Percentiles rank a stretch among this genome's conserved stretches.
phyloP scores from a whole-genome alignment of 2,113 vertebrate genomes.

The Xiphias gladius region DNA sequence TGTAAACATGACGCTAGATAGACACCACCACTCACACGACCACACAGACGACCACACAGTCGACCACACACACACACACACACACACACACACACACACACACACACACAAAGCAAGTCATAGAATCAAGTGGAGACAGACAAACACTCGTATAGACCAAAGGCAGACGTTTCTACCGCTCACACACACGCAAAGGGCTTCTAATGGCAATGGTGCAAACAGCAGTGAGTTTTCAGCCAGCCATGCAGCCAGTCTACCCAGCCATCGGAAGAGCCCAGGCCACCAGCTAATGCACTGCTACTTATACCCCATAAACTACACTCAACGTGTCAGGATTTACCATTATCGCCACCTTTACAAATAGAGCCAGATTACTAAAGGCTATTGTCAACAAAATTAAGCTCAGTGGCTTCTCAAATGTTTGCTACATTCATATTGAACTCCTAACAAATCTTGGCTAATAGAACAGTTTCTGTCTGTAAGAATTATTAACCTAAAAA shows the following conservation, averaged over 20 bases:
- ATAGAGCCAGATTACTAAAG: slow-evolving; percentile 33
- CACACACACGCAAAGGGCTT: slow-evolving; percentile 48
- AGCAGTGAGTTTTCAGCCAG: slow-evolving; percentile 41
- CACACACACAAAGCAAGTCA: slow-evolving; percentile 19
- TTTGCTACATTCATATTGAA: not conserved
- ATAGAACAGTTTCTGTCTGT: not conserved
- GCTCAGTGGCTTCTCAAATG: slow-evolving; percentile 2
- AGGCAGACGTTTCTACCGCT: slow-evolving; percentile 41
- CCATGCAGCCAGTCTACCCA: slow-evolving; percentile 8
- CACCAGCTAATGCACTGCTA: slow-evolving; percentile 69
- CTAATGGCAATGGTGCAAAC: slow-evolving; percentile 59
- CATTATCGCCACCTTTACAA: slow-evolving; percentile 62
- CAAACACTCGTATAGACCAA: slow-evolving; percentile 18
- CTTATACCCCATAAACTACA: slow-evolving; percentile 66
- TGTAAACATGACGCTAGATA: slow-evolving; percentile 59
- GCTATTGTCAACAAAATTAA: slow-evolving; percentile 35
- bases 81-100: not conserved
- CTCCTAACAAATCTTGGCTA: not conserved
- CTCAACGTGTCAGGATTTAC: slow-evolving; percentile 46
- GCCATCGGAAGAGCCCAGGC: slow-evolving; percentile 44
- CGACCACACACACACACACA: slow-evolving; percentile 4
- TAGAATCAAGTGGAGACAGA: slow-evolving; percentile 28
- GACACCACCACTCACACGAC: slow-evolving; percentile 23
- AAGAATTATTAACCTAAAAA: slow-evolving; percentile 24
- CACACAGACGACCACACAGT: too few relatives aligned